These are phyloP conservation scores for Byasa hedistus DNA, from an alignment of 2,888 invertebrate genomes.

Conservation along the genomic window DNA sequence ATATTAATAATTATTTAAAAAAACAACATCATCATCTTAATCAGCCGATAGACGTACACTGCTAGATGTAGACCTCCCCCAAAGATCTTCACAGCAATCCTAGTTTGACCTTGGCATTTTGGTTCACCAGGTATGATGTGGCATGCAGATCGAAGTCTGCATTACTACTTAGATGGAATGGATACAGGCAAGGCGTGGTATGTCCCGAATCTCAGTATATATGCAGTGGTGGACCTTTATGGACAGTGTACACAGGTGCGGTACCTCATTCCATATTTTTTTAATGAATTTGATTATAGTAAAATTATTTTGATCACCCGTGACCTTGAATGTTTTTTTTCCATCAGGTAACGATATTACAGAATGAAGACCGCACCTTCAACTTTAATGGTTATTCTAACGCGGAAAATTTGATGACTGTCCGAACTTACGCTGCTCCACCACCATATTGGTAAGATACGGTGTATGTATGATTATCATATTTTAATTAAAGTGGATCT, in stretches of 20 bases:
- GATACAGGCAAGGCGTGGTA: conserved; percentile 93
- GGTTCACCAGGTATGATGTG: conserved; percentile 86
- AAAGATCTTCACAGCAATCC: background rate
- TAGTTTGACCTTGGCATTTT: background rate
- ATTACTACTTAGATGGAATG: conserved; percentile 92
- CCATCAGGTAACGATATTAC: conserved; percentile 64
- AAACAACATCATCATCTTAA: background rate
- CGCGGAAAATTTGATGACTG: conserved; percentile 59
- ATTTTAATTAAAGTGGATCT: background rate
- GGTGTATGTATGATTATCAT: background rate
- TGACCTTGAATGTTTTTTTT: background rate
- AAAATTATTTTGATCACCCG: background rate
- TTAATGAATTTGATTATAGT: background rate
- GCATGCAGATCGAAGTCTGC: conserved; percentile 89
- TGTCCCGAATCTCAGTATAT: conserved; percentile 88
- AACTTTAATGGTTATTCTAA: conserved; percentile 66
- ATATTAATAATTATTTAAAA: background rate
- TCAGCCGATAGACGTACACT: background rate
- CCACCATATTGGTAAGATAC: conserved; percentile 64
- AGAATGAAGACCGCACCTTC: conserved; percentile 66
- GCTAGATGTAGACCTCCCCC: background rate
- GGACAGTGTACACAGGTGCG: conserved; percentile 95
- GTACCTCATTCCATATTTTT: background rate
- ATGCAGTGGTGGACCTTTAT: conserved; percentile 96
- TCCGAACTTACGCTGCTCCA: conserved; percentile 50